A percentile compares a stretch with the other conserved stretches of the same genome.
phyloP scores from a whole-genome alignment of 2,797 vertebrate species.

The Falco rusticolus region DNA sequence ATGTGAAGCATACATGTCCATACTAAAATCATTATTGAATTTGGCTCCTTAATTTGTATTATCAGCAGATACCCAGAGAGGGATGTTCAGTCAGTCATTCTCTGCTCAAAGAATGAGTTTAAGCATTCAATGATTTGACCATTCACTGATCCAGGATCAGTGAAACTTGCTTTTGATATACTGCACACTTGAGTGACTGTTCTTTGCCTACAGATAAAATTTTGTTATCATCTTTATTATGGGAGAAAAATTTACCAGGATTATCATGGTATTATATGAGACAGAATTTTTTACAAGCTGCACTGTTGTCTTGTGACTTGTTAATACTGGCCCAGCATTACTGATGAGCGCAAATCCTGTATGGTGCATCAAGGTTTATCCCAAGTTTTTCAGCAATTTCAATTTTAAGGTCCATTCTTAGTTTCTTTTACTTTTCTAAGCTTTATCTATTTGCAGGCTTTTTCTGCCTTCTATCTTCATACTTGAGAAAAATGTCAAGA shows the following conservation, averaged over 20 bases:
- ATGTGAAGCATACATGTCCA: background rate
- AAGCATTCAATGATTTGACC: background rate
- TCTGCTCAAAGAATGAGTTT: background rate
- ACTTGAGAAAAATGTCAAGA: background rate
- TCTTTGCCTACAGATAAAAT: background rate
- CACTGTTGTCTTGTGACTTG: rapidly evolving
- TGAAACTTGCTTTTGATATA: background rate
- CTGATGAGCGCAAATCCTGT: background rate
- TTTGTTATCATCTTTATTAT: background rate
- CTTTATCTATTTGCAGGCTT: background rate
- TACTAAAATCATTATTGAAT: background rate
- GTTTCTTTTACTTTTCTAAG: background rate
- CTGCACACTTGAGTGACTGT: background rate
- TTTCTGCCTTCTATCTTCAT: background rate
- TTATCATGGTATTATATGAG: background rate
- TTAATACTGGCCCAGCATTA: background rate
- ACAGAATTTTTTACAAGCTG: background rate
- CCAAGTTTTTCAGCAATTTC: background rate
- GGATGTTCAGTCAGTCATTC: background rate
- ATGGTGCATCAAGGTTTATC: background rate
- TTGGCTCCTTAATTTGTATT: background rate
- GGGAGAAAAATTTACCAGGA: background rate
- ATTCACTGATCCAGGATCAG: background rate
- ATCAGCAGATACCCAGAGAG: background rate
- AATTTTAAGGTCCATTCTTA: background rate